Percentiles rank a stretch among this genome's conserved stretches.
phyloP scores from a whole-genome alignment of 2,888 invertebrate genomes.

The Tenthredo notha region DNA sequence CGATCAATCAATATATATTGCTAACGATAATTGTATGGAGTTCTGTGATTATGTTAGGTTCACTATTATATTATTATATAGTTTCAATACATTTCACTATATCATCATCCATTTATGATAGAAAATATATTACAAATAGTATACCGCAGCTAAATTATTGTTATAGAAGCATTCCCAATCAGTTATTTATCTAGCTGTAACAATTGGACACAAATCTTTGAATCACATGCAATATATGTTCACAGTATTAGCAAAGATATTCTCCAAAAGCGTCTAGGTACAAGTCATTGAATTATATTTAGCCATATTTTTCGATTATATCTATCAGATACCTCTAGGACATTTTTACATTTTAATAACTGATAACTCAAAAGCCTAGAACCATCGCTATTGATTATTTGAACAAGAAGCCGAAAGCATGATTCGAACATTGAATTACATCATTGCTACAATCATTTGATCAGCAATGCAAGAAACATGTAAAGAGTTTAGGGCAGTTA shows the following conservation, averaged over 20 bases:
- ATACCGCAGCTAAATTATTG: neutral
- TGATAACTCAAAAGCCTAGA: neutral
- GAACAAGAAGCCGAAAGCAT: neutral
- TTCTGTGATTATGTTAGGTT: slow-evolving; percentile 18
- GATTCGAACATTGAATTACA: neutral
- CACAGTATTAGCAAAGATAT: slow-evolving; percentile 7
- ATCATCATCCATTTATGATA: neutral
- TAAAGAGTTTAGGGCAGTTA: neutral
- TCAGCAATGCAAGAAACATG: neutral
- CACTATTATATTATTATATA: slow-evolving; percentile 4
- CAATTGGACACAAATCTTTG: slow-evolving; percentile 12
- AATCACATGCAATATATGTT: neutral
- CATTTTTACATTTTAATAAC: neutral
- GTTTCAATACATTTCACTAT: slow-evolving; percentile 15
- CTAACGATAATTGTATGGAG: slow-evolving; percentile 7
- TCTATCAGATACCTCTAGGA: neutral
- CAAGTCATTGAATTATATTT: neutral
- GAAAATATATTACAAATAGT: neutral
- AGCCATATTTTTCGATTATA: neutral
- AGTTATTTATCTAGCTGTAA: neutral
- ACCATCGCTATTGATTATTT: neutral
- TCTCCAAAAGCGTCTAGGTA: neutral
- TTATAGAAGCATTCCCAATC: slow-evolving; percentile 25
- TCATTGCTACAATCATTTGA: neutral
- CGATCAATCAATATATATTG: slow-evolving; percentile 39